Base-by-base conservation (phyloP, 2,113 vertebrate species). In the Boulengeromyrus knoepffleri region DNA sequence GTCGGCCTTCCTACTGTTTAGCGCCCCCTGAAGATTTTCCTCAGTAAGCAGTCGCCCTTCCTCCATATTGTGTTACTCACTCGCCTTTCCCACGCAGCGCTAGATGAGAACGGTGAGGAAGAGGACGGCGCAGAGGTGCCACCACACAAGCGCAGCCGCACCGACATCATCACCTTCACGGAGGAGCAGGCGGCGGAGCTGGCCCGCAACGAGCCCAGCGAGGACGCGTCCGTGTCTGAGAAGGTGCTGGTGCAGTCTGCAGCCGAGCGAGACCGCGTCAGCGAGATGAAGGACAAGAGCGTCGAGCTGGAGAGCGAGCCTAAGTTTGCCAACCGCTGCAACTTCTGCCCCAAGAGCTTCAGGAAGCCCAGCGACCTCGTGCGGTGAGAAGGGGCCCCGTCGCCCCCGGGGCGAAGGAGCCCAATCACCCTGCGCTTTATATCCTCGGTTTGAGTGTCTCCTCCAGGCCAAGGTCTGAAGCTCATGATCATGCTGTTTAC, bases 331-430 rank as follows among this genome's bases (percentile, higher is more conserved):
- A 99, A 99, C 95, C 97, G 97, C 91, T 99, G 99, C 92, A 96
- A 90, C 90, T 99, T 93, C 74, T 99, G 99, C 89, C 98, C 98
- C 42, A 99, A 99, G 95, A 99, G 98, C 94, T 99, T 99, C 95
- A 99, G 99, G 95, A 99, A 99, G 91, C 99, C 99, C 92, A 99
- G 99, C 9, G 99, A 99, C 94, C 94, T 99, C 2, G 97, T 99
- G 93, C 98, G 99, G 99, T 99, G 95, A 95, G 95, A 17, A 3
- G 9, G 6, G 12, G 17, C 8, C 15, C 31, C 36, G 10, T 49
- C 3, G 6, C 2, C 21, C 39, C 9, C 9, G 19, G 1, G 58
- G 62, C 62, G 0, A 70, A 15, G 85, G 21, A 49, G 8, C 46
- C 45, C 45, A 47, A 1, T 12, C 45, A 24, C 45, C 3, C 9